Conservation (phyloP, 2,888 invertebrate genomes). For the Pachydiplax longipennis region DNA sequence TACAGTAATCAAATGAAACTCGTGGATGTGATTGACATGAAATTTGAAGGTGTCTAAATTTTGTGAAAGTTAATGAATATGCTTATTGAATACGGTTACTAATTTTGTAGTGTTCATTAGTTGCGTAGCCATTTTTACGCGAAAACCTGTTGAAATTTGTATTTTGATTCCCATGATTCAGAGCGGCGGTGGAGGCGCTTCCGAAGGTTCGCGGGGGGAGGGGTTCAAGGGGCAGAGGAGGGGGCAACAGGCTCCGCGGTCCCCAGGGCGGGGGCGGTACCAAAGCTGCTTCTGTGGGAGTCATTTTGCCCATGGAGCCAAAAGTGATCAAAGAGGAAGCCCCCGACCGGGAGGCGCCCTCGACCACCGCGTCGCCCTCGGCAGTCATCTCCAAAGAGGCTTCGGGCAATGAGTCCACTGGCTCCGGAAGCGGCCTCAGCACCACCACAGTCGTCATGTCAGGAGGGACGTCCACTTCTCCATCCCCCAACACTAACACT, state of each 20-base stretch:
- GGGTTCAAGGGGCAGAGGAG: conserved; percentile 26
- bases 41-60: too few species aligned
- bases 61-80: too few species aligned
- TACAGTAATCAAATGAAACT: too few species aligned
- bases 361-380: conserved; percentile 52
- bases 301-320: conserved; percentile 61
- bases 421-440: neutral
- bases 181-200: conserved; percentile 36
- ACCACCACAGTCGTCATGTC: neutral
- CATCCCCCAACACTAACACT: neutral
- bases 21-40: too few species aligned
- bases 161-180: neutral
- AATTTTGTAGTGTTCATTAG: too few species aligned
- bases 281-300: conserved; percentile 3
- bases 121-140: too few species aligned
- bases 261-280: neutral
- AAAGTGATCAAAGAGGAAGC: conserved; percentile 69
- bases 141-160: neutral
- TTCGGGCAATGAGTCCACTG: neutral
- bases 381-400: neutral
- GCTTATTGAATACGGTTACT: too few species aligned
- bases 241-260: conserved; percentile 1
- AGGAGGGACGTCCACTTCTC: neutral
- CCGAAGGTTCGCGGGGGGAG: conserved; percentile 37
- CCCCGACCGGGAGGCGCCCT: conserved; percentile 64